Base-by-base conservation (phyloP, 2,797 vertebrate species). In the Spondyliosoma cantharus region DNA sequence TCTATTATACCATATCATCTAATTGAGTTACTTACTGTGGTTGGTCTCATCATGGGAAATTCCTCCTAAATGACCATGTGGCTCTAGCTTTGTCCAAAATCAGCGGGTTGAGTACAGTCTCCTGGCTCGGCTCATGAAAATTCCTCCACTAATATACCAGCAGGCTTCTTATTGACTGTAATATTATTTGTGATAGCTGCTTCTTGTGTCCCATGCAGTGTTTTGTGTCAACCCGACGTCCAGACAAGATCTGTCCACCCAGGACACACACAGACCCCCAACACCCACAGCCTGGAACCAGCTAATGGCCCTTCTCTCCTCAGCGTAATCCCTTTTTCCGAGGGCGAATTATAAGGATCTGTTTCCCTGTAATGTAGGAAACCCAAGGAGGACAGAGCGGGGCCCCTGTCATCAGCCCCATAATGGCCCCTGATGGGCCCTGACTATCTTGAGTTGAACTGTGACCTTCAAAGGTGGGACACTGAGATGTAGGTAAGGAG, bases 381-480 rank as follows among this genome's bases (percentile, higher is more conserved):
- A 97, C 83, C 89, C 84, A 94, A 97, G 88, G 89, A 92, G 90
- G 65, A 84, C 81, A 95, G 93, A 92, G 94, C 94, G n/a, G 93
- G 49, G 91, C 91, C 80, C 13, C 95, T 97, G 96, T 99, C 97
- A 97, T 95, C 97, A 12, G 76, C 37, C 86, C 86, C 90, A 93
- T 96, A 96, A 95, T 95, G 91, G 94, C 91, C 87, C 80, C 90
- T 94, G 93, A 96, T 91, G 87, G 82, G 76, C 79, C 76, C 76
- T 70, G 76, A 85, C 96, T 96, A 96, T 93, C 92, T 91, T 87
- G 80, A 89, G 77, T 92, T 94, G 95, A 95, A 94, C 93, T 93
- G 85, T 94, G 93, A 92, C 93, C 96, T 97, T 97, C 96, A 97
- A 97, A 96, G 95, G 83, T 63, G 85, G 73, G 75, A 76, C 65